Base-by-base conservation (phyloP, 2,113 vertebrate species). In the Trochalopteron elliotii region DNA sequence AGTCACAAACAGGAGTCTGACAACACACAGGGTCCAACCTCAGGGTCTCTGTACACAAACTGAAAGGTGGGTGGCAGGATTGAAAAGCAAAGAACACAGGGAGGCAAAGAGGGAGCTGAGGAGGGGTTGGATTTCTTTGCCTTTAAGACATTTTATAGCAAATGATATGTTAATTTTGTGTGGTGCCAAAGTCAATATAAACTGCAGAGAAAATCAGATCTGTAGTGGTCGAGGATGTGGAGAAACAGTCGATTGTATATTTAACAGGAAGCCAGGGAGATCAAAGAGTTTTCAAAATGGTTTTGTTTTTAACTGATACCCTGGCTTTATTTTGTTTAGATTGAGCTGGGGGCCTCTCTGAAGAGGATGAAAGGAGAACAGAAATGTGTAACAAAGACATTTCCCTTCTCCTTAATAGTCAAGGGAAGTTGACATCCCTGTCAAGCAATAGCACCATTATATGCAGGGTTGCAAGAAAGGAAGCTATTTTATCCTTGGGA, bases 371-470 rank as follows among this genome's bases (percentile, higher is more conserved):
- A 92, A 93, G 85, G 89, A 78, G 91, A 93, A 68, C 77, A 89
- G 87, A 92, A 85, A 91, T 35, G 81, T 85, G 65, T 76, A 95
- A 97, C 96, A 97, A 97, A 97, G 93, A 94, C 85, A 83, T 91
- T 97, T 97, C 97, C 97, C 97, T 82, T 97, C 91, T 96, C 83
- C 93, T 95, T 97, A 96, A 95, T 86, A 96, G 96, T 67, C 81
- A 78, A 90, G 96, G 95, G 94, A 97, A 96, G 89, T 81, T 97
- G 95, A 94, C 94, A 96, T 97, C 96, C 96, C 88, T 52, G 39
- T 92, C 95, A 92, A 96, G 92, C 93, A 96, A 83, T 86, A 55
- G 86, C 83, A 86, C 91, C 92, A 67, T 50, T 96, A 74, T 87
- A 72, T 27, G 49, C 84, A 88, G 69, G 5, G 11, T 93, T 96